A percentile compares a stretch with the other conserved stretches of the same genome.
Conservation (phyloP, 2,888 invertebrate genomes). For the Trichopoda pennipes region DNA sequence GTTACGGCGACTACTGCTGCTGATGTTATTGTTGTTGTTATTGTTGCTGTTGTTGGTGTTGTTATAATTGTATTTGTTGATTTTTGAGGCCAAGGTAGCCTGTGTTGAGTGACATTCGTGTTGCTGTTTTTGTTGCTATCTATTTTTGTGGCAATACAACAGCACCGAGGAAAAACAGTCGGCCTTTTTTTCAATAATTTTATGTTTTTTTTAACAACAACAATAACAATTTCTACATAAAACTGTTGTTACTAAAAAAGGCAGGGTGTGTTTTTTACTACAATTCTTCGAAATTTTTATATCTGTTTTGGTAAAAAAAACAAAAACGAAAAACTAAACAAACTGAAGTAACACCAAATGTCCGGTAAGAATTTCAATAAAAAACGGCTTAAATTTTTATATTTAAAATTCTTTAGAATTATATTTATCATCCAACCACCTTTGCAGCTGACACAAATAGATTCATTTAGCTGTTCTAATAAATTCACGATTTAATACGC, state of each 20-base stretch:
- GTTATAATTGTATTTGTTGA: constrained; percentile 50
- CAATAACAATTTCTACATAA: constrained; percentile 43
- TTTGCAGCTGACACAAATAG: constrained; percentile 7
- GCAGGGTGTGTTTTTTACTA: constrained; percentile 56
- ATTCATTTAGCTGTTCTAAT: constrained; percentile 39
- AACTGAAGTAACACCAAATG: neutral
- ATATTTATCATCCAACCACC: constrained; percentile 11
- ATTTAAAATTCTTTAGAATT: neutral
- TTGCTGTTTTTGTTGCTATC: constrained; percentile 64
- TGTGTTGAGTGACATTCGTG: constrained; percentile 68
- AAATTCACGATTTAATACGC: constrained; percentile 11
- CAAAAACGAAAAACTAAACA: neutral
- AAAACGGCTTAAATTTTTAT: constrained; percentile 24
- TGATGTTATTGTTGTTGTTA: constrained; percentile 30
- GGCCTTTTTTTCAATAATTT: constrained; percentile 60
- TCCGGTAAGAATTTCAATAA: constrained; percentile 28
- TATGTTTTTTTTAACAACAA: constrained; percentile 52
- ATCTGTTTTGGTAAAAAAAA: constrained; percentile 28
- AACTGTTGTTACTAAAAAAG: constrained; percentile 49
- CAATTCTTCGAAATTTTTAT: constrained; percentile 40
- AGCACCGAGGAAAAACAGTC: constrained; percentile 49
- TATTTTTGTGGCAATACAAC: constrained; percentile 66
- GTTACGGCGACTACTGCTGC: constrained; percentile 54
- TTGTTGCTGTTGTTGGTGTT: constrained; percentile 24
- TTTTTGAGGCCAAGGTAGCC: constrained; percentile 69